Base-by-base conservation (phyloP, 2,797 vertebrate genomes). In the Todus mexicanus region DNA sequence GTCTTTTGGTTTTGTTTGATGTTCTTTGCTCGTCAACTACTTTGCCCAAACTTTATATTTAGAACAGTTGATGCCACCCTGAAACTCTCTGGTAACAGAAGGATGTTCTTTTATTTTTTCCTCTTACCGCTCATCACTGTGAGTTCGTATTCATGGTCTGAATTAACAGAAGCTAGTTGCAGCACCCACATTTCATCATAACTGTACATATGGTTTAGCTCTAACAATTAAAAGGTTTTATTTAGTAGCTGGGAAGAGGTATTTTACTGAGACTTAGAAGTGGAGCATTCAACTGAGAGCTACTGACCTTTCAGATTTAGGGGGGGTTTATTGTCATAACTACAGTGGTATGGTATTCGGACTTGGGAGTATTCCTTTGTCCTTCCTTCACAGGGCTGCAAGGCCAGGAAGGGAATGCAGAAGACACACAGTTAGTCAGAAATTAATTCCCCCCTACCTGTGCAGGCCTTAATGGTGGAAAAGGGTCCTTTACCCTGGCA, bases 111-210 rank as follows among this genome's bases (percentile, higher is more conserved):
- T 48, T 74, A n/a, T 61, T 78, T 69, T 78, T 70, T 31, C 26
- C 31, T 71, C 27, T 79, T 83, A 37, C 38, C 35, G 37, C 90
- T 79, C 54, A 66, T 16, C 13, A 1, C 60, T 92, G 79, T 86
- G 73, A 66, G 33, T 61, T 90, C 54, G 81, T 72, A 78, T 40
- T 93, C 15, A 2, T 80, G 31, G 37, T 83, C 63, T 83, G 66
- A 95, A 86, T 84, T 90, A 94, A 84, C 53, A 92, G 65, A 93
- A 90, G 60, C 90, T 89, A 79, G 75, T 71, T 92, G 72, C 81
- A 90, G 90, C 65, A 90, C 59, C 50, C 81, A 59, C 61, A 40
- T 94, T 94, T 94, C 68, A 70, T 95, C 76, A 59, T 89, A 84
- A 84, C 40, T 79, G 20, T 89, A 42, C 53, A 37, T 77, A 59